Percentiles rank a stretch among this genome's conserved stretches.
phyloP scores from a whole-genome alignment of 2,888 invertebrate species.

The Tenthredo amoena region DNA sequence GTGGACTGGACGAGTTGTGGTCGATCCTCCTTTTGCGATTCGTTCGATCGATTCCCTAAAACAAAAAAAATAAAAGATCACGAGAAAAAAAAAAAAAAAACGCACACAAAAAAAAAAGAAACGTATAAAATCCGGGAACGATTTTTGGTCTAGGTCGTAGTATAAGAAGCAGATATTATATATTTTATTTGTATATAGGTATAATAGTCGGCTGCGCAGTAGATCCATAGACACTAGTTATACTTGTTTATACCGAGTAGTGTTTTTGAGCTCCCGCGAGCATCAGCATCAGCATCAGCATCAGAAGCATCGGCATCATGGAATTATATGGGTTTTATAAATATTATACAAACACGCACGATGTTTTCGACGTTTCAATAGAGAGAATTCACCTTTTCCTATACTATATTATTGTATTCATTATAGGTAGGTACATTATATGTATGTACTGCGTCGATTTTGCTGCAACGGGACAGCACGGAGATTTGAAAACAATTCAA shows the following conservation, averaged over 20 bases:
- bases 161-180: background rate
- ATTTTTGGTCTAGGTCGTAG: background rate
- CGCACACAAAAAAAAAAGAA: background rate
- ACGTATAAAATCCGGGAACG: background rate
- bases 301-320: background rate
- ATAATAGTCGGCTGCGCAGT: constrained; percentile 11
- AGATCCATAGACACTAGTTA: constrained; percentile 1
- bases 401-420: background rate
- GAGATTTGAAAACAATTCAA: background rate
- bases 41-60: background rate
- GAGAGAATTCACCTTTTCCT: background rate
- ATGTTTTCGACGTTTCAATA: background rate
- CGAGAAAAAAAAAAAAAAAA: background rate
- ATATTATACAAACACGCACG: constrained; percentile 8
- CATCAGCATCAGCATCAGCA: background rate
- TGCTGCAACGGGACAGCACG: no score
- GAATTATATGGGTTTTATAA: background rate
- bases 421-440: no score
- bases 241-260: constrained; percentile 19
- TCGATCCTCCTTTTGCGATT: background rate
- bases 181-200: background rate
- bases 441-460: no score
- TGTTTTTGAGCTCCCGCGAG: constrained; percentile 18
- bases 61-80: background rate
- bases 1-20: background rate